Evolutionary conservation across 2,888 invertebrate species (phyloP).

Genomic region (Metallyticus violacea): DNA sequence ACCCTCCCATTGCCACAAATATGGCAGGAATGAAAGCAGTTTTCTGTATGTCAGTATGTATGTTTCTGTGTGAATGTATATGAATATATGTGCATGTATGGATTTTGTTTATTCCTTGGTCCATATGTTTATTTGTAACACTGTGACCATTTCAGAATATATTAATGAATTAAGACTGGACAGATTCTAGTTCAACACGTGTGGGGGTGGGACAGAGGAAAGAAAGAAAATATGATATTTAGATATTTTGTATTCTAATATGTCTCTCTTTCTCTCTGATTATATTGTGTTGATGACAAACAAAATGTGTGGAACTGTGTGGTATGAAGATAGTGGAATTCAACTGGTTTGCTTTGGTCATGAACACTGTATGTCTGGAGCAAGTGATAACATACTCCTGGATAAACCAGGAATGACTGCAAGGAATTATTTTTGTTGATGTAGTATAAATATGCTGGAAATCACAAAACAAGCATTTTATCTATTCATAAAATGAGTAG

Average conservation of each 20-base stretch:
- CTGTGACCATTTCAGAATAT: constrained; percentile 27
- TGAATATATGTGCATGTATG: constrained; percentile 4
- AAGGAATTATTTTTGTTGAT: background rate
- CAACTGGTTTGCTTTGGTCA: background rate
- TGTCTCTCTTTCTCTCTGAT: background rate
- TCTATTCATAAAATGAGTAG: background rate
- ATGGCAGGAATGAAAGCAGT: constrained; percentile 4
- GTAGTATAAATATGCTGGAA: background rate
- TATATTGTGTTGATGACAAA: constrained; percentile 5
- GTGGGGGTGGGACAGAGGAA: constrained; percentile 22
- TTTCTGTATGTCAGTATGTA: background rate
- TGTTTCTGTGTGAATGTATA: background rate
- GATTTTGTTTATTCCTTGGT: constrained; percentile 24
- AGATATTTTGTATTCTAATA: constrained; percentile 17
- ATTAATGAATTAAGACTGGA: constrained; percentile 29
- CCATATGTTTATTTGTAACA: constrained; percentile 30
- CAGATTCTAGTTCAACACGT: constrained; percentile 27
- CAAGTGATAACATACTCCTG: background rate
- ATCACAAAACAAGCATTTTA: background rate
- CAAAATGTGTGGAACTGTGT: background rate
- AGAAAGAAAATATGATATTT: constrained; percentile 15
- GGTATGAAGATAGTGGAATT: background rate
- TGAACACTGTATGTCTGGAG: background rate
- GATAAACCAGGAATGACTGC: background rate
- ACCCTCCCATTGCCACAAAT: background rate